Evolutionary conservation across 1,140 invertebrate species (phyloP).

Genomic region (Drosophila oshimai): DNA sequence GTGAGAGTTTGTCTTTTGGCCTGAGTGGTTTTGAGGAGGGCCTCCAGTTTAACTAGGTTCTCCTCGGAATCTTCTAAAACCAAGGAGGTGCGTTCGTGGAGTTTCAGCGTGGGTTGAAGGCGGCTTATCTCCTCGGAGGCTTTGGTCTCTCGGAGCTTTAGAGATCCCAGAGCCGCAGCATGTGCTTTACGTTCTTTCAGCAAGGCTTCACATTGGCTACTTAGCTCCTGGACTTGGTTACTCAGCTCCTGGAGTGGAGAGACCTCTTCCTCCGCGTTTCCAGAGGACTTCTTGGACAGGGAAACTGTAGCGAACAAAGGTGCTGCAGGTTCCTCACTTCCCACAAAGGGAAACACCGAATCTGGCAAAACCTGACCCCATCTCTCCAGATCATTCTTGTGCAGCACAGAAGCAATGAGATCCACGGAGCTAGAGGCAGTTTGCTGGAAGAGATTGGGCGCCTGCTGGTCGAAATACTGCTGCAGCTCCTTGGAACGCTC

Average conservation of each 20-base stretch:
- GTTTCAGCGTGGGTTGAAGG: slow-evolving; percentile 54
- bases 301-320: background rate
- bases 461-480: slow-evolving; percentile 60
- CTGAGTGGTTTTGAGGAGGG: slow-evolving; percentile 47
- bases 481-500: slow-evolving; percentile 51
- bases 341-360: background rate
- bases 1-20: slow-evolving; percentile 64
- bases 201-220: slow-evolving; percentile 49
- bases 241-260: slow-evolving; percentile 45
- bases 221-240: slow-evolving; percentile 62
- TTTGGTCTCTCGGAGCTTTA: slow-evolving; percentile 31
- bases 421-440: slow-evolving; percentile 56
- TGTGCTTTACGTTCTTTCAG: slow-evolving; percentile 49
- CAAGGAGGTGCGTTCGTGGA: slow-evolving; percentile 70
- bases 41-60: slow-evolving; percentile 68
- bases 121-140: slow-evolving; percentile 22
- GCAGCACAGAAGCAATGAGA: slow-evolving; percentile 74
- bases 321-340: slow-evolving; percentile 14
- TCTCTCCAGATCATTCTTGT: slow-evolving; percentile 77
- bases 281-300: background rate
- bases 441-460: slow-evolving; percentile 79
- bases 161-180: slow-evolving; percentile 7
- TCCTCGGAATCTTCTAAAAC: slow-evolving; percentile 71
- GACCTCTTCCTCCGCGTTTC: background rate
- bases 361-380: slow-evolving; percentile 34